Evolutionary conservation across 2,113 vertebrate genomes (phyloP).

Genomic region (Numenius arquata): DNA sequence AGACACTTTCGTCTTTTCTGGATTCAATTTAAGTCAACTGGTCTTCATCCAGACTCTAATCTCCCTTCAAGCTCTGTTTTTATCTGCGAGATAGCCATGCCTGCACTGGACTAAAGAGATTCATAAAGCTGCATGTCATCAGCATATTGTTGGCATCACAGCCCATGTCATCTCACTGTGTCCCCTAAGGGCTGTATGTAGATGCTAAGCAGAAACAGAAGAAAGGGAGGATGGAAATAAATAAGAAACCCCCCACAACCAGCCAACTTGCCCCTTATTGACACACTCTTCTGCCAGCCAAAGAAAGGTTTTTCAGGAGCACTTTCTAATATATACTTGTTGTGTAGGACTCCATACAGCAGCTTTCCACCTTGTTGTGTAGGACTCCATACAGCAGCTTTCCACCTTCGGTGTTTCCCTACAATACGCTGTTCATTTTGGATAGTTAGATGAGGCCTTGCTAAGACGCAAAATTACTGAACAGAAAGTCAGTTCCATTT

Average conservation of each 20-base stretch:
- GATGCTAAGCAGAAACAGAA: conserved; percentile 9
- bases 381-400: no score
- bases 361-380: no score
- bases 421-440: no score
- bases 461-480: no score
- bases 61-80: conserved; percentile 23
- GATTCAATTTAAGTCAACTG: conserved; percentile 18
- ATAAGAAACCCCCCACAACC: neutral
- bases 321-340: neutral
- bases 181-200: neutral
- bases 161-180: neutral
- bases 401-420: no score
- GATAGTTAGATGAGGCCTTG: no score
- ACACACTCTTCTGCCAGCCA: neutral
- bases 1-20: neutral
- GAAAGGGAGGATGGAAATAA: neutral
- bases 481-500: no score
- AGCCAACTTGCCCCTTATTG: neutral
- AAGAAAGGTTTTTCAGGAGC: neutral
- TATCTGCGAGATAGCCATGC: conserved; percentile 4
- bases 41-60: neutral
- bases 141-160: neutral
- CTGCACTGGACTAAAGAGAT: conserved; percentile 5
- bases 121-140: conserved; percentile 45
- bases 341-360: no score